Conservation (phyloP, 2,113 vertebrate species). For the Daubentonia madagascariensis region DNA sequence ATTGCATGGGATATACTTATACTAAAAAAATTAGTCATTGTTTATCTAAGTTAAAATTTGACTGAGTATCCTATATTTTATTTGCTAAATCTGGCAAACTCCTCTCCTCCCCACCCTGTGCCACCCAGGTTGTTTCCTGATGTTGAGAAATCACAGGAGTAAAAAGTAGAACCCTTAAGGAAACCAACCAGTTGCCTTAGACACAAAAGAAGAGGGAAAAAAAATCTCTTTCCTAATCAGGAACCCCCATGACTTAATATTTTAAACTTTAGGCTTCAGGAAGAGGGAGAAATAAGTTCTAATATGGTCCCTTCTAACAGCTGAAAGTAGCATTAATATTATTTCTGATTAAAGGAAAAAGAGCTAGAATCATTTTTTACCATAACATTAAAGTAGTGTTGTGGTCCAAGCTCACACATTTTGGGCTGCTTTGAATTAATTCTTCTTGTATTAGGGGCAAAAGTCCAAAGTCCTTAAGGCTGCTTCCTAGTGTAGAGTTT, state of each 20-base stretch:
- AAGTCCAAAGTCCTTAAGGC: background rate
- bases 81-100: background rate
- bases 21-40: background rate
- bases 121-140: background rate
- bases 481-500: background rate
- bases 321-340: background rate
- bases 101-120: fast-evolving
- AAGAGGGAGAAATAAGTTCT: background rate
- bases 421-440: background rate
- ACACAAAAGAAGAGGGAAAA: background rate
- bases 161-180: background rate
- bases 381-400: background rate
- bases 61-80: background rate
- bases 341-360: constrained; percentile 10
- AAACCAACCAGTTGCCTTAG: background rate
- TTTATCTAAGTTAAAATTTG: background rate
- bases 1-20: background rate
- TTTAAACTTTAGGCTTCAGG: constrained; percentile 5
- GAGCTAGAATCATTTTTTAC: background rate
- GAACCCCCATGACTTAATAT: background rate
- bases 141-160: constrained; percentile 27
- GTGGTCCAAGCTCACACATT: background rate
- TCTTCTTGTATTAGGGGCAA: background rate
- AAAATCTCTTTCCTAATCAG: background rate
- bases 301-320: background rate